phyloP scores from a whole-genome alignment of 2,888 invertebrate genomes.

The Nycteola revayana region DNA sequence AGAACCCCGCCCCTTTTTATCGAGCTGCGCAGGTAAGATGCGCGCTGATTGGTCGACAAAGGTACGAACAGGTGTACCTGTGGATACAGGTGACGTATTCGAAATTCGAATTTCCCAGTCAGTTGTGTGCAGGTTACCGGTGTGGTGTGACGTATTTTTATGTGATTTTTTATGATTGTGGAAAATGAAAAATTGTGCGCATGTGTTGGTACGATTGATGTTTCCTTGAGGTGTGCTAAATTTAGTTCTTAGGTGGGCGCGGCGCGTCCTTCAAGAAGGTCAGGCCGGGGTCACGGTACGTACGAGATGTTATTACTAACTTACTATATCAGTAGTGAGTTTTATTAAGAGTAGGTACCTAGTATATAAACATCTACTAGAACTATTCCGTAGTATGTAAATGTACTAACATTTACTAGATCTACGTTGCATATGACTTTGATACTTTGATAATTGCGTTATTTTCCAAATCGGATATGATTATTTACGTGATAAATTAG shows the following conservation, averaged over 20 bases:
- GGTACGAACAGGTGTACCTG: slow-evolving; percentile 59
- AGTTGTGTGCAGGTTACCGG: slow-evolving; percentile 36
- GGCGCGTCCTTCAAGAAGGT: slow-evolving; percentile 60
- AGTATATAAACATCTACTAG: too few relatives aligned
- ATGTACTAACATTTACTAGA: too few relatives aligned
- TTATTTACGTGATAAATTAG: too few relatives aligned
- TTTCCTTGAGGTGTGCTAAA: slow-evolving; percentile 80
- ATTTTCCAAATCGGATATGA: too few relatives aligned
- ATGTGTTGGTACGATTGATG: slow-evolving; percentile 79
- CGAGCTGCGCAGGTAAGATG: slow-evolving; percentile 79
- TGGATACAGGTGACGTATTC: slow-evolving; percentile 23
- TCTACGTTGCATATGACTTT: too few relatives aligned
- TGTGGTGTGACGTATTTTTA: slow-evolving; percentile 28
- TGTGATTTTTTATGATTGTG: slow-evolving; percentile 29
- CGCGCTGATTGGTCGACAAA: slow-evolving; percentile 73
- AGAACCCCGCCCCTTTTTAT: slow-evolving; percentile 71
- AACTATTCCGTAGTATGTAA: too few relatives aligned
- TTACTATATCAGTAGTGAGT: background rate
- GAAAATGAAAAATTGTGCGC: slow-evolving; percentile 62
- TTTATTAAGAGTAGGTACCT: too few relatives aligned
- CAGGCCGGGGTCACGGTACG: slow-evolving; percentile 28
- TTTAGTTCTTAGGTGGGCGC: slow-evolving; percentile 68
- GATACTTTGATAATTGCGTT: too few relatives aligned
- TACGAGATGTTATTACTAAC: slow-evolving; percentile 5
- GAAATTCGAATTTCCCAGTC: slow-evolving; percentile 26